Evolutionary conservation across 2,888 invertebrate genomes (phyloP).

Genomic region (Nesidiocoris tenuis): DNA sequence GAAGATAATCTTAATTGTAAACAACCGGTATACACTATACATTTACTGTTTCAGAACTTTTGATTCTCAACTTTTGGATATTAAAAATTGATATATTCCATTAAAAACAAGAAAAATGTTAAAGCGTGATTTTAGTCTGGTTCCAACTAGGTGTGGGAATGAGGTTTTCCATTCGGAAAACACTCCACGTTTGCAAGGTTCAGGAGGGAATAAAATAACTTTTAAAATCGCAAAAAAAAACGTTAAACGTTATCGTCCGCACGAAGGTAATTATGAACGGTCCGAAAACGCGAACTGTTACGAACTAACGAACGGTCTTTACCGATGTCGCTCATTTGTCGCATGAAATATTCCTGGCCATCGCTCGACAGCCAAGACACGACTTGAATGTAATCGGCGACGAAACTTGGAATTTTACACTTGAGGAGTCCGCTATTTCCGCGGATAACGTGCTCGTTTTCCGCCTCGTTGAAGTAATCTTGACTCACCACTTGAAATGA

Average conservation of each 20-base stretch:
- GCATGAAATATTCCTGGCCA: constrained; percentile 27
- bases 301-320: constrained; percentile 2
- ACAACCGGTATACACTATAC: too few species aligned
- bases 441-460: constrained; percentile 86
- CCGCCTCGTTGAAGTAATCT: constrained; percentile 78
- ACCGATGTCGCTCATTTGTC: constrained; percentile 18
- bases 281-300: neutral
- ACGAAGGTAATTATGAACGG: neutral
- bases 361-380: constrained; percentile 72
- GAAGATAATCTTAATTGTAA: too few species aligned
- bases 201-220: neutral
- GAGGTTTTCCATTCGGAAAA: too few species aligned
- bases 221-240: neutral
- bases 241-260: neutral
- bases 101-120: too few species aligned
- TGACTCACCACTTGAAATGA: constrained; percentile 68
- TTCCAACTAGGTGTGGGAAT: too few species aligned
- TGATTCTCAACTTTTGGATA: too few species aligned
- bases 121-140: too few species aligned
- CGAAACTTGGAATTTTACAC: constrained; percentile 89
- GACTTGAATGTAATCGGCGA: constrained; percentile 87
- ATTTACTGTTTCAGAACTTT: too few species aligned
- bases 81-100: too few species aligned
- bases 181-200: too few species aligned
- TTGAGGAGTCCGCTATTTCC: constrained; percentile 86